Conservation (phyloP, 2,113 vertebrate genomes). For the Myxocyprinus asiaticus region DNA sequence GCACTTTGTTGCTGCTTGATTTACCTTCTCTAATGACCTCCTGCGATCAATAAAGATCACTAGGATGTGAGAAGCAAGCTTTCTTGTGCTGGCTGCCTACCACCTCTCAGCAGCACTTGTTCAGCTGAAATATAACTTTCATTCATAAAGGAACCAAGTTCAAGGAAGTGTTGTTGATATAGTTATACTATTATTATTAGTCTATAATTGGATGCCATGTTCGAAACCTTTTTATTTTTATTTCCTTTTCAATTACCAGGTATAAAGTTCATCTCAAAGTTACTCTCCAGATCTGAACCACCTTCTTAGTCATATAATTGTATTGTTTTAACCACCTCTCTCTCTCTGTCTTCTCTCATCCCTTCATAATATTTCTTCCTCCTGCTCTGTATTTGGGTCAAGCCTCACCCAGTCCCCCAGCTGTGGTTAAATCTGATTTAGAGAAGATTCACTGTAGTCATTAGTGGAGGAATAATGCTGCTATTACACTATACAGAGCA, state of each 20-base stretch:
- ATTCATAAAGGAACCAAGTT: too few species aligned
- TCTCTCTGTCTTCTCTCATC: neutral
- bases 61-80: neutral
- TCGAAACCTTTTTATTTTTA: neutral
- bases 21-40: constrained; percentile 23
- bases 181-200: neutral
- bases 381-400: constrained; percentile 33
- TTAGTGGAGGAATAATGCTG: neutral
- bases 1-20: neutral
- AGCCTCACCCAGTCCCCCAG: constrained; percentile 15
- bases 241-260: too few species aligned
- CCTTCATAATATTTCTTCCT: neutral
- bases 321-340: neutral
- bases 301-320: neutral
- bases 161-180: too few species aligned
- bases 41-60: constrained; percentile 20
- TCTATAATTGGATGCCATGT: too few species aligned
- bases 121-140: constrained; percentile 1
- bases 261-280: neutral
- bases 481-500: neutral
- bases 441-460: neutral
- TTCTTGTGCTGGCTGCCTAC: neutral
- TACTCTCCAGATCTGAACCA: neutral
- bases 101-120: neutral
- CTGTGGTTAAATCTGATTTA: neutral